Percentiles rank a stretch among this genome's conserved stretches.
Evolutionary conservation across 2,888 invertebrate genomes (phyloP).

Genomic region (Morpho deidamia): DNA sequence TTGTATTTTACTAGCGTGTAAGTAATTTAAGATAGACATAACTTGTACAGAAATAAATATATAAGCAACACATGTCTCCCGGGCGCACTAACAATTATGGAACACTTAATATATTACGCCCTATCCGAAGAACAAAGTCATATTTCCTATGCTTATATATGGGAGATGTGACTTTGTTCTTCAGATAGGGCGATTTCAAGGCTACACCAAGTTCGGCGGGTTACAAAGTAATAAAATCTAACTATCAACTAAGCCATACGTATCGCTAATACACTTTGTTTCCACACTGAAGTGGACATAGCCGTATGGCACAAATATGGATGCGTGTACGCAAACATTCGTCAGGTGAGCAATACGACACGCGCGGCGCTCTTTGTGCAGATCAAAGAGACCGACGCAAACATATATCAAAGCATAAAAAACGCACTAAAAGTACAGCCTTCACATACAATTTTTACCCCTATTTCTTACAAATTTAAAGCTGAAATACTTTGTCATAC

Average conservation of each 20-base stretch:
- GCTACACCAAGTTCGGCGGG: too few species aligned
- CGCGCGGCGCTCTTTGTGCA: constrained; percentile 68
- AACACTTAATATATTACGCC: too few species aligned
- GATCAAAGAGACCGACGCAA: constrained; percentile 70
- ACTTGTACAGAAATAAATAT: too few species aligned
- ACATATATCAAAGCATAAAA: constrained; percentile 27
- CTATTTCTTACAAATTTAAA: background rate
- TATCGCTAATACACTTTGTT: constrained; percentile 19
- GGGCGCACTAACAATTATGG: too few species aligned
- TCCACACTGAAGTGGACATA: constrained; percentile 16
- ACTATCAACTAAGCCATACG: constrained; percentile 13
- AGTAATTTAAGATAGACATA: too few species aligned
- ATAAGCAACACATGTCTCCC: too few species aligned
- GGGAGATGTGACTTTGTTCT: too few species aligned
- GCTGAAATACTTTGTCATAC: background rate
- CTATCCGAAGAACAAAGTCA: too few species aligned
- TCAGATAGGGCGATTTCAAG: too few species aligned
- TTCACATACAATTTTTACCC: background rate
- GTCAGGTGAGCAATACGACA: constrained; percentile 74
- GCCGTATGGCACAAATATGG: constrained; percentile 23
- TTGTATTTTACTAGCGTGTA: too few species aligned
- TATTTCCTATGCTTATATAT: too few species aligned
- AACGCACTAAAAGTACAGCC: constrained; percentile 2
- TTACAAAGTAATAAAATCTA: background rate
- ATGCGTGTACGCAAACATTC: constrained; percentile 39